Conservation (phyloP, 2,888 invertebrate species). For the Cetonia aurata region DNA sequence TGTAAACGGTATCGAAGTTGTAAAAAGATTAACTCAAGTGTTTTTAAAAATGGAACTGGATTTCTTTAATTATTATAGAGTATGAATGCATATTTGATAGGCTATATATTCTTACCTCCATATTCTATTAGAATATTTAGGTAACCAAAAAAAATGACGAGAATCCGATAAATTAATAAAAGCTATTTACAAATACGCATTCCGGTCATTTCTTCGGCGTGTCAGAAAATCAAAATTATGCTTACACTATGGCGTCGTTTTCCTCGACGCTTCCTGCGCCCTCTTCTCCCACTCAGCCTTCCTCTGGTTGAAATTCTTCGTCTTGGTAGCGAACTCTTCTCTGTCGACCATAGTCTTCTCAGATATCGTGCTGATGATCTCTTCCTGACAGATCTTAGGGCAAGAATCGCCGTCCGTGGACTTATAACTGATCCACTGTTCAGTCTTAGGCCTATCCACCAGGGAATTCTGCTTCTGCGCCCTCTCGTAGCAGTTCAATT, state of each 20-base stretch:
- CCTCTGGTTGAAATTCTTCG: constrained; percentile 81
- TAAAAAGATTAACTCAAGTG: too few relatives aligned
- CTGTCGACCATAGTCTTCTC: constrained; percentile 55
- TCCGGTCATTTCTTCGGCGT: too few relatives aligned
- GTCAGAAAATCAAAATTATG: background rate
- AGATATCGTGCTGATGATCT: constrained; percentile 54
- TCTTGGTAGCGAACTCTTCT: constrained; percentile 67
- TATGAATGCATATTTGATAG: too few relatives aligned
- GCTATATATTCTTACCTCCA: too few relatives aligned
- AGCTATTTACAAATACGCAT: too few relatives aligned
- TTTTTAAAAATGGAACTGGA: too few relatives aligned
- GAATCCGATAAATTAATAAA: too few relatives aligned
- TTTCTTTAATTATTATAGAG: too few relatives aligned
- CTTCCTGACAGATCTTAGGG: constrained; percentile 46
- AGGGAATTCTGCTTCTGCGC: constrained; percentile 61
- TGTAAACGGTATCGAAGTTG: too few relatives aligned
- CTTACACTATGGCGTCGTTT: constrained; percentile 60
- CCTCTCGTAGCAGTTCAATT: constrained; percentile 55
- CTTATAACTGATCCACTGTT: constrained; percentile 54
- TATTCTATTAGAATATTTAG: too few relatives aligned
- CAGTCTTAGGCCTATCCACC: constrained; percentile 60
- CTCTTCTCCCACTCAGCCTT: constrained; percentile 84
- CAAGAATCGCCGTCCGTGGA: constrained; percentile 40
- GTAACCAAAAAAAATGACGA: too few relatives aligned
- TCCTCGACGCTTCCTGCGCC: constrained; percentile 79